Conservation (phyloP, 2,888 invertebrate genomes). For the Monopis laevigella region DNA sequence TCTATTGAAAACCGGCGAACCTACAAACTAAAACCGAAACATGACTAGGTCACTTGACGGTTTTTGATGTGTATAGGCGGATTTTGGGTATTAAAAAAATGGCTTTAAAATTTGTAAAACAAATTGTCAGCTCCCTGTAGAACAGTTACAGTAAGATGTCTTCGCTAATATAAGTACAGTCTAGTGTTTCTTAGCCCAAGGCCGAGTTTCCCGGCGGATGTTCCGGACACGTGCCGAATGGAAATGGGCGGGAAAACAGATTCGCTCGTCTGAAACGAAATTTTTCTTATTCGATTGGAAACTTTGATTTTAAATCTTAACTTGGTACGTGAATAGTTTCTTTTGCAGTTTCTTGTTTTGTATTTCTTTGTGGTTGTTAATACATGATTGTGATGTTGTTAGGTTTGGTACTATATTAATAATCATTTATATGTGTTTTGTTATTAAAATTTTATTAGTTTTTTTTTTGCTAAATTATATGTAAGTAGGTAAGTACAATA, state of each 20-base stretch:
- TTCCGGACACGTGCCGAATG: slow-evolving; percentile 11
- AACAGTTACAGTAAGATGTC: too few relatives aligned
- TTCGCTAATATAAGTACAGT: too few relatives aligned
- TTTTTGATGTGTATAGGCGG: too few relatives aligned
- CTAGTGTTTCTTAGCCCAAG: neutral
- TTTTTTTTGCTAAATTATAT: too few relatives aligned
- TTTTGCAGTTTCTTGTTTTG: neutral
- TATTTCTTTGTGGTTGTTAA: neutral
- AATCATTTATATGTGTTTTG: neutral
- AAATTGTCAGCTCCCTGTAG: too few relatives aligned
- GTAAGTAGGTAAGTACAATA: too few relatives aligned
- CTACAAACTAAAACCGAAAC: too few relatives aligned
- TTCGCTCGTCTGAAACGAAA: slow-evolving; percentile 6
- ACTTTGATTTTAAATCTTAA: slow-evolving; percentile 13
- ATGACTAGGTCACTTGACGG: too few relatives aligned
- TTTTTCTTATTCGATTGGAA: slow-evolving; percentile 13
- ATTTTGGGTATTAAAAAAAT: too few relatives aligned
- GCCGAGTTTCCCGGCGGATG: slow-evolving; percentile 5
- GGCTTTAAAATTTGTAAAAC: too few relatives aligned
- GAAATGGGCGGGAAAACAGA: slow-evolving; percentile 12
- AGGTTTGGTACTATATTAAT: neutral
- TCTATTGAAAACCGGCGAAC: too few relatives aligned
- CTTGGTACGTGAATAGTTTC: slow-evolving; percentile 7
- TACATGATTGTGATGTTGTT: neutral
- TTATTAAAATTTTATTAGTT: neutral